A percentile compares a stretch with the other conserved stretches of the same genome.
These are phyloP conservation scores for Mormyrops boulengeri DNA, from an alignment of 2,797 vertebrate species.

Conservation along the genomic window DNA sequence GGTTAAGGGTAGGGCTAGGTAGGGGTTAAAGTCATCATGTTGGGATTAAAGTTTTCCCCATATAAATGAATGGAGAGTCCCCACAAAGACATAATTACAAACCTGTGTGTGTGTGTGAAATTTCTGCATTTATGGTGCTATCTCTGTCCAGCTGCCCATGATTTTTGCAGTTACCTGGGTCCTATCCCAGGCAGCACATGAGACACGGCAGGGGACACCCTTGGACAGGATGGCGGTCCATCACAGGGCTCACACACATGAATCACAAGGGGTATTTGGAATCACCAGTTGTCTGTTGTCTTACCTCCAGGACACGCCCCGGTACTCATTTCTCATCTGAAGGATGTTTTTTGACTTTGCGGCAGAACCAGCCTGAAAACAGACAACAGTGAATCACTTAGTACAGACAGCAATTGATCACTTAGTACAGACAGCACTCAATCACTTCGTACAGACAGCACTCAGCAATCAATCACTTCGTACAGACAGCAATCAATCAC, in stretches of 20 bases:
- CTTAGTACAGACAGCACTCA: not conserved
- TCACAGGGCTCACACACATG: not conserved
- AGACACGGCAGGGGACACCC: not conserved
- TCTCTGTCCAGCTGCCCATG: not conserved
- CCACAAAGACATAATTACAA: too few species aligned
- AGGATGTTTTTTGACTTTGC: constrained; percentile 57
- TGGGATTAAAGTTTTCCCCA: too few species aligned
- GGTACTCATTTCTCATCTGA: constrained; percentile 56
- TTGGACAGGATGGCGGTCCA: not conserved
- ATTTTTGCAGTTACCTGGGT: not conserved
- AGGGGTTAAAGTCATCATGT: too few species aligned
- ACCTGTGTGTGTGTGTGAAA: not conserved
- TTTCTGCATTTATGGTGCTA: not conserved
- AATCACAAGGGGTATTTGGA: not conserved
- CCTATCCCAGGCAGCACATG: too few species aligned
- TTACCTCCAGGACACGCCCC: constrained; percentile 90
- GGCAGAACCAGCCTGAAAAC: constrained; percentile 67
- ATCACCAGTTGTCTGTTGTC: constrained; percentile 9
- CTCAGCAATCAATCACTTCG: not conserved
- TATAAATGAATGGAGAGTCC: too few species aligned
- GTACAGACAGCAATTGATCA: not conserved
- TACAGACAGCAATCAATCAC: not conserved
- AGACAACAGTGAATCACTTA: constrained; percentile 3
- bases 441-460: too few species aligned
- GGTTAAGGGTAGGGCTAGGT: too few species aligned